phyloP scores from a whole-genome alignment of 2,797 vertebrate genomes.

The Malurus splendens region DNA sequence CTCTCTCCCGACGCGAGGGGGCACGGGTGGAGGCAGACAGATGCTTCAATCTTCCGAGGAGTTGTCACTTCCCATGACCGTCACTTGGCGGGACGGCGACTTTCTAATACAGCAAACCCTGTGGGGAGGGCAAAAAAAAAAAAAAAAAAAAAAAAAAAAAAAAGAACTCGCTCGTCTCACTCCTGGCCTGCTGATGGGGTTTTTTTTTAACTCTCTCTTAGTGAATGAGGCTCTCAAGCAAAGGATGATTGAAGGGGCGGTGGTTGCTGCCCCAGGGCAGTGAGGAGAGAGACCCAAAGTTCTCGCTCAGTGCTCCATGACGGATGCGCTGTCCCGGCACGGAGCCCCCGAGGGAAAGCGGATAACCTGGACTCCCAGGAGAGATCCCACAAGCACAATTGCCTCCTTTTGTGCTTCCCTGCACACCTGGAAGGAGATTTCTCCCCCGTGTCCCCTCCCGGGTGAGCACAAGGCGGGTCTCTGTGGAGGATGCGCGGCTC shows the following conservation, averaged over 20 bases:
- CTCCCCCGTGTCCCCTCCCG: background rate
- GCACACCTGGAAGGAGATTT: background rate
- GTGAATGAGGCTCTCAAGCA: background rate
- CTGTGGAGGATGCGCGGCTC: background rate
- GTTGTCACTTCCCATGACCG: constrained; percentile 43
- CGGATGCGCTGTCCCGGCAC: accelerated
- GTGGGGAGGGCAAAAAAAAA: background rate
- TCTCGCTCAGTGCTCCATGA: background rate
- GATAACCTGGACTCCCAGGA: background rate
- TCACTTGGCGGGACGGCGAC: constrained; percentile 13
- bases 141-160: background rate
- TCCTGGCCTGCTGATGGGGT: background rate
- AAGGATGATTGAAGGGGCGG: background rate
- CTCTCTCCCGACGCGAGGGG: background rate
- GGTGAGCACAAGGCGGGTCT: background rate
- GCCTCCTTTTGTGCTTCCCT: background rate
- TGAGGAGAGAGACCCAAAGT: background rate
- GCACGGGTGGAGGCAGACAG: constrained; percentile 36
- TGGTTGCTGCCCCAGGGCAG: background rate
- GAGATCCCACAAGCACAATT: background rate
- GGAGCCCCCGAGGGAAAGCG: background rate
- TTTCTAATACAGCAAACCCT: constrained; percentile 32
- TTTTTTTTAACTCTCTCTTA: background rate
- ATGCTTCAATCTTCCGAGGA: constrained; percentile 36
- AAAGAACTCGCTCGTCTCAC: background rate